phyloP scores from a whole-genome alignment of 2,113 vertebrate species.

The Poecile atricapillus region DNA sequence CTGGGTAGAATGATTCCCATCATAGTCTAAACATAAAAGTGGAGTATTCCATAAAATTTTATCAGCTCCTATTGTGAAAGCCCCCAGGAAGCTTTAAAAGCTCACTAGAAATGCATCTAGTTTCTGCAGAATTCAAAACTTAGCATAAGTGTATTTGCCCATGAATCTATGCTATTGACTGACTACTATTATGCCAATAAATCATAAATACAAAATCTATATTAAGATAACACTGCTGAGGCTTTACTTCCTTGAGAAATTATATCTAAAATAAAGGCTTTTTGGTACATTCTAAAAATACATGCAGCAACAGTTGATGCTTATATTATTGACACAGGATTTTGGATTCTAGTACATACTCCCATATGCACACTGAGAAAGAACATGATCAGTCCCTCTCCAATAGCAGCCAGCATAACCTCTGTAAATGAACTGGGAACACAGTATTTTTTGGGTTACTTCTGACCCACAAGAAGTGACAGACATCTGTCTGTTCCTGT shows the following conservation, averaged over 20 bases:
- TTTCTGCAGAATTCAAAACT: conserved; percentile 19
- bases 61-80: conserved; percentile 34
- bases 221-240: neutral
- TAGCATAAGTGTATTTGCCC: neutral
- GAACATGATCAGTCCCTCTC: neutral
- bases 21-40: conserved; percentile 22
- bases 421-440: neutral
- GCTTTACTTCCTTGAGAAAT: neutral
- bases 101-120: neutral
- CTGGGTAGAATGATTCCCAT: neutral
- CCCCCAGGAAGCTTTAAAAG: conserved; percentile 40
- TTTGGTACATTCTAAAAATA: neutral
- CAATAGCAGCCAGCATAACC: neutral
- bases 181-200: neutral
- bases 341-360: neutral
- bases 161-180: neutral
- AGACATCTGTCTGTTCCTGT: neutral
- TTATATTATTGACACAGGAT: neutral
- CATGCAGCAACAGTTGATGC: neutral
- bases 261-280: neutral
- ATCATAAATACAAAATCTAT: neutral
- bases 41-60: conserved; percentile 44
- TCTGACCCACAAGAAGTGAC: neutral
- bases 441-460: neutral
- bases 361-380: neutral